Evolutionary conservation across 2,888 invertebrate species (phyloP).

Genomic region (Tetropium fuscum): DNA sequence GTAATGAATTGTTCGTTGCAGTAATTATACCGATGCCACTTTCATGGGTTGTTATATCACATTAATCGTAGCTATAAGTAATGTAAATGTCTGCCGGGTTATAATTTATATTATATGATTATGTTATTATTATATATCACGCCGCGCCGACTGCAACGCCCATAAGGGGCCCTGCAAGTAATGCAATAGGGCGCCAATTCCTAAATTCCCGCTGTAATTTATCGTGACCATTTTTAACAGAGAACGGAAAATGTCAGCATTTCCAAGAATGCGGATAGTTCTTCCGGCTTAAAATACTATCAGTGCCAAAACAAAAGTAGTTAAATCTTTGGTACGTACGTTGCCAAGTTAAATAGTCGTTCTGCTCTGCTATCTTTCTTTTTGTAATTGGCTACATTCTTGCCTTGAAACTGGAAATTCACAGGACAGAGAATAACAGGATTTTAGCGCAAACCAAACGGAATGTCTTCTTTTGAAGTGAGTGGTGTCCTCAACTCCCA

Average conservation of each 20-base stretch:
- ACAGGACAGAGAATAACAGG: conserved; percentile 30
- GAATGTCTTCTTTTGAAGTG: conserved; percentile 41
- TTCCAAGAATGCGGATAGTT: conserved; percentile 24
- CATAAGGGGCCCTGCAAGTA: too few species aligned
- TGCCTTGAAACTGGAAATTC: conserved; percentile 40
- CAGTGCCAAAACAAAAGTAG: conserved; percentile 32
- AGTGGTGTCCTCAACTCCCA: conserved; percentile 23
- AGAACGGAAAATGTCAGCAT: conserved; percentile 28
- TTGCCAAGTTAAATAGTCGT: conserved; percentile 35
- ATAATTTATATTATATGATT: too few species aligned
- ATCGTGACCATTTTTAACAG: conserved; percentile 33
- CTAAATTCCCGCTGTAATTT: conserved; percentile 22
- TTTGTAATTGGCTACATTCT: conserved; percentile 45
- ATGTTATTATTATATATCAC: too few species aligned
- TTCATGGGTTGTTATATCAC: too few species aligned
- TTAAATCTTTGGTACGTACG: conserved; percentile 30
- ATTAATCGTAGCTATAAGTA: too few species aligned
- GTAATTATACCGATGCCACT: too few species aligned
- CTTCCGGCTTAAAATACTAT: conserved; percentile 31
- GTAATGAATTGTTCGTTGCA: too few species aligned
- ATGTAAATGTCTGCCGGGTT: too few species aligned
- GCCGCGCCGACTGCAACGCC: too few species aligned
- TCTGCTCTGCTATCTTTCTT: conserved; percentile 37
- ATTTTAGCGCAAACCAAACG: conserved; percentile 31
- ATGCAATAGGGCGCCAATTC: too few species aligned